Evolutionary conservation across 2,888 invertebrate genomes (phyloP), one percentile per base, ranked within the genome.

Genomic region (Luperina testacea): DNA sequence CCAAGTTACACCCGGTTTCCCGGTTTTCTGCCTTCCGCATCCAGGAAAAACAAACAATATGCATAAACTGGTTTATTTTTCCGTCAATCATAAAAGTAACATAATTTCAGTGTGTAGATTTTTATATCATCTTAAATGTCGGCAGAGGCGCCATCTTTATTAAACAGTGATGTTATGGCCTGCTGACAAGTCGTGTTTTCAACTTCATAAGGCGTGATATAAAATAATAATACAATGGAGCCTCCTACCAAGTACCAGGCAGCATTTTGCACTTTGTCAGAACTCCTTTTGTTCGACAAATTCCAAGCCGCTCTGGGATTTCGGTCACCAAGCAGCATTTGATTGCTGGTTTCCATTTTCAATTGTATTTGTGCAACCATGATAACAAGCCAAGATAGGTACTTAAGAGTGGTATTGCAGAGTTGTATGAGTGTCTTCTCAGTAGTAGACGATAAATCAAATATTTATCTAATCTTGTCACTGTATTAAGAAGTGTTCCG

Each of bases 31-130:
- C 20, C n/a, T 42, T 57, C n/a, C 38, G 7, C n/a, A 17, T n/a
- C 11, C n/a, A 42, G 20, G 57, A 20, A 59, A 42, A 64, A 42
- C 13, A 32, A 75, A 8, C 17, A 42, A n/a, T 4, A 42, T n/a
- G 17, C 5, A 53, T 64, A 45, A 57, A 45, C 0, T 74, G 32
- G 32, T 77, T 53, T 53, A 77, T 77, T 65, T 76, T 32, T 32
- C 64, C 53, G 32, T 7, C 53, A 57, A 64, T 74, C 53, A 45
- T 57, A 32, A 53, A 64, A 57, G 9, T 74, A 64, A 57, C 53
- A 32, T 53, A n/a, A 74, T 74, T 57, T 45, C 24, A 24, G 15
- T 6, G 1, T 45, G 74, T 74, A 38, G 74, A 64, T 64, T 77
- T 73, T 32, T 42, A 17, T 57, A 53, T 64, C 63, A 53, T 77